These are phyloP conservation scores for Pseudonaja textilis DNA, from an alignment of 2,113 vertebrate species.

Conservation along the genomic window DNA sequence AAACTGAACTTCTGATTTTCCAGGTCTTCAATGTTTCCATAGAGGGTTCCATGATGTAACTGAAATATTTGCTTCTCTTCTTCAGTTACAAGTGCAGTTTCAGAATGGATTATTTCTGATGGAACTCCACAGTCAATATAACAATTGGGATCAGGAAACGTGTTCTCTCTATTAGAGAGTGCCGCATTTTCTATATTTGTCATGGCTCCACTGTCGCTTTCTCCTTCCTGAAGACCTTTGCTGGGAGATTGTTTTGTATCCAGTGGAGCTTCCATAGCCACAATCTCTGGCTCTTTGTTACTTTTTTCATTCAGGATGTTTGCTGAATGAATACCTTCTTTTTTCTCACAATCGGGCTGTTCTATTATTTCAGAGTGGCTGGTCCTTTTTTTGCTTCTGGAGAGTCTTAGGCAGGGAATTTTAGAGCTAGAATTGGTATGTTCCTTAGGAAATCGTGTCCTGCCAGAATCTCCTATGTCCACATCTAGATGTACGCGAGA, in stretches of 20 bases:
- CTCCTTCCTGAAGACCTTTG: slow-evolving; percentile 4
- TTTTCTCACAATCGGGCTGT: slow-evolving; percentile 51
- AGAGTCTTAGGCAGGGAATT: slow-evolving; percentile 72
- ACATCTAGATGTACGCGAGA: slow-evolving; percentile 60
- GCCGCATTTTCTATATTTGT: not conserved
- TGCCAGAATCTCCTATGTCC: slow-evolving; percentile 49
- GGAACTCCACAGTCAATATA: accelerated
- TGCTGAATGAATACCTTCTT: slow-evolving; percentile 38
- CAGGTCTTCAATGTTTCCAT: not conserved
- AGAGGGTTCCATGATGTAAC: slow-evolving; percentile 30
- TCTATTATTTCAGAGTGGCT: slow-evolving; percentile 56
- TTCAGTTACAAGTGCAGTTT: slow-evolving; percentile 29
- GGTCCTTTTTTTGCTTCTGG: slow-evolving; percentile 60
- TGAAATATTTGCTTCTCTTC: slow-evolving; percentile 45
- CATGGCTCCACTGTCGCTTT: not conserved
- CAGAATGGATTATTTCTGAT: slow-evolving; percentile 22
- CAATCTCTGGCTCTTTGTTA: slow-evolving; percentile 26
- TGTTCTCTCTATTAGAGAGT: slow-evolving; percentile 39
- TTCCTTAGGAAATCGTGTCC: slow-evolving; percentile 47
- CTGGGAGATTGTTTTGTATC: slow-evolving; percentile 20
- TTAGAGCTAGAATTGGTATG: slow-evolving; percentile 58
- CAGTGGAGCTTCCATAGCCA: not conserved
- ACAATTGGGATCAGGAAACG: slow-evolving; percentile 36
- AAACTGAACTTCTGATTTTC: not conserved
- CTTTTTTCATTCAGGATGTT: slow-evolving; percentile 46